Evolutionary conservation across 2,113 vertebrate genomes (phyloP).

Genomic region (Catharus bicknelli): DNA sequence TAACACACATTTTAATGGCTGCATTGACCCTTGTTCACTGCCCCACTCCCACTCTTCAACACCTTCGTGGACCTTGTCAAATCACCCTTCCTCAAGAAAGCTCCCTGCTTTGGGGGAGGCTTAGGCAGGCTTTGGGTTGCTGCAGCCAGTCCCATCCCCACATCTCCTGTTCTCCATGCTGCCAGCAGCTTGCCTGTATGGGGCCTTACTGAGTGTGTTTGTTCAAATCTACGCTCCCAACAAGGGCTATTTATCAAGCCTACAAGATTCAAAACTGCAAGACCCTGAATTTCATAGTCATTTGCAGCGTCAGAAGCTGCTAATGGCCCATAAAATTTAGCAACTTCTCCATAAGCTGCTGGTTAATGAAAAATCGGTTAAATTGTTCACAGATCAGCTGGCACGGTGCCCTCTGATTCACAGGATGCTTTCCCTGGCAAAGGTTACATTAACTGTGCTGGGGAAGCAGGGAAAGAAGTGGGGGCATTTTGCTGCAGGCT

Average conservation of each 20-base stretch:
- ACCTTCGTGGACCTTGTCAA: fast-evolving
- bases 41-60: background rate
- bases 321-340: conserved; percentile 79
- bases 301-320: conserved; percentile 68
- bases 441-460: conserved; percentile 48
- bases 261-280: conserved; percentile 63
- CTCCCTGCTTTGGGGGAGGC: background rate
- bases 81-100: background rate
- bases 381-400: conserved; percentile 72
- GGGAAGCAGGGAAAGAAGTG: background rate
- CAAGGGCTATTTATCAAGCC: conserved; percentile 61
- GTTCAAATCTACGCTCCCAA: background rate
- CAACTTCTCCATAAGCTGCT: conserved; percentile 75
- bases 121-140: background rate
- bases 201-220: background rate
- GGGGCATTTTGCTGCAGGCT: background rate
- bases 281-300: conserved; percentile 65
- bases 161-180: fast-evolving
- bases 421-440: conserved; percentile 41
- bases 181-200: background rate
- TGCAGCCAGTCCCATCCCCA: background rate
- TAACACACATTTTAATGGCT: background rate
- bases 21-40: background rate
- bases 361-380: conserved; percentile 77
- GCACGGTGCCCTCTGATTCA: conserved; percentile 51